These are phyloP conservation scores for Merluccius polli DNA, from an alignment of 2,797 vertebrate genomes.

Conservation along the genomic window DNA sequence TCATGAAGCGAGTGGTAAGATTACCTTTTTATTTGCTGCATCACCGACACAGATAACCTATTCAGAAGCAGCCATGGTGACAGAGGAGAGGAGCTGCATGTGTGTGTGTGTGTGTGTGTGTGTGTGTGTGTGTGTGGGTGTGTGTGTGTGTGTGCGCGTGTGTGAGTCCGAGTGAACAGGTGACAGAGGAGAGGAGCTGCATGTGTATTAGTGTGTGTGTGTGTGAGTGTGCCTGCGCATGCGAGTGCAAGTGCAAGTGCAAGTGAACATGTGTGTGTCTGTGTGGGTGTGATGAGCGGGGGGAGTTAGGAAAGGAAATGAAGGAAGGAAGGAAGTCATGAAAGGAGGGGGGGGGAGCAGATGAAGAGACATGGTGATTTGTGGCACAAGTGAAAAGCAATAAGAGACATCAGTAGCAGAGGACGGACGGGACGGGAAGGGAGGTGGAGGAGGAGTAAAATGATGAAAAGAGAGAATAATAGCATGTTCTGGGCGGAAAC, in stretches of 20 bases:
- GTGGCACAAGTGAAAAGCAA: constrained; percentile 17
- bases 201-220: no score
- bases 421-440: constrained; percentile 25
- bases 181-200: constrained; percentile 43
- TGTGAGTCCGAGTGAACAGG: no score
- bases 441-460: constrained; percentile 22
- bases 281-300: constrained; percentile 22
- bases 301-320: constrained; percentile 43
- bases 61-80: constrained; percentile 61
- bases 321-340: constrained; percentile 30
- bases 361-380: constrained; percentile 26
- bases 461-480: constrained; percentile 36
- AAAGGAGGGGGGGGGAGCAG: constrained; percentile 21
- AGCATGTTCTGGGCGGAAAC: constrained; percentile 22
- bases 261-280: constrained; percentile 33
- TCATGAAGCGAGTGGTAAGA: constrained; percentile 49
- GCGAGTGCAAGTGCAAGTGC: background rate
- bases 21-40: constrained; percentile 58
- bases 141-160: constrained; percentile 9
- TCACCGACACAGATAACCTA: constrained; percentile 56
- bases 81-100: constrained; percentile 32
- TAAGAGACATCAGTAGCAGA: constrained; percentile 21
- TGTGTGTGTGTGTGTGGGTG: no score
- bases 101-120: no score
- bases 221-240: no score